Evolutionary conservation across 2,888 invertebrate genomes (phyloP).

Genomic region (Diabrotica balteata): DNA sequence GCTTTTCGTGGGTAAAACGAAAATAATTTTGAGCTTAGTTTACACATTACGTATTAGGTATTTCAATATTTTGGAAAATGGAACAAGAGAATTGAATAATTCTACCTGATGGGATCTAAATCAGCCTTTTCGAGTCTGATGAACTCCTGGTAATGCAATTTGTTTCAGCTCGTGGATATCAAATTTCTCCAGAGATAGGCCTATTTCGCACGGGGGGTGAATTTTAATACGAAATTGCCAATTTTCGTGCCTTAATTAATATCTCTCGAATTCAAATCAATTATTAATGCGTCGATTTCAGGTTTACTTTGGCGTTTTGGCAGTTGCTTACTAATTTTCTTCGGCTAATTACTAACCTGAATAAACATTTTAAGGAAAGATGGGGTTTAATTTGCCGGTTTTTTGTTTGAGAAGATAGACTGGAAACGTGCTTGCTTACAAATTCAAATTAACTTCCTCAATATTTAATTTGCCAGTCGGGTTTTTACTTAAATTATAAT

Average conservation of each 20-base stretch:
- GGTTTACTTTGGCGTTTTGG: neutral
- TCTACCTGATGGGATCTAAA: too few relatives aligned
- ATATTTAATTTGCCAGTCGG: neutral
- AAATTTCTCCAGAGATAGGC: too few relatives aligned
- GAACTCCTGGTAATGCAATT: too few relatives aligned
- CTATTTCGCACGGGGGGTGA: too few relatives aligned
- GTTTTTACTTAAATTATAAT: neutral
- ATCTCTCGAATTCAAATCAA: neutral
- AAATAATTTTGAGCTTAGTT: too few relatives aligned
- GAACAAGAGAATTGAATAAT: too few relatives aligned
- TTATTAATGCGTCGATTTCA: neutral
- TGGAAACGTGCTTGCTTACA: neutral
- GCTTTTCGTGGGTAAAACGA: too few relatives aligned
- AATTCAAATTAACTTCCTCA: neutral
- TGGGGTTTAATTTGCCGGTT: constrained; percentile 1
- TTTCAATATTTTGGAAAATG: too few relatives aligned
- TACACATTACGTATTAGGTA: too few relatives aligned
- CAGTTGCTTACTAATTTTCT: constrained; percentile 1
- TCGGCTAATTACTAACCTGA: neutral
- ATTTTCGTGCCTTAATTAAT: neutral
- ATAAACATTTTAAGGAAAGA: neutral
- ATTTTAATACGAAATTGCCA: neutral
- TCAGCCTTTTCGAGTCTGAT: too few relatives aligned
- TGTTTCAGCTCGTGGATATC: too few relatives aligned
- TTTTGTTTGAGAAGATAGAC: constrained; percentile 1